Base-by-base conservation (phyloP, 2,888 invertebrate species). In the Archips crataeganus region DNA sequence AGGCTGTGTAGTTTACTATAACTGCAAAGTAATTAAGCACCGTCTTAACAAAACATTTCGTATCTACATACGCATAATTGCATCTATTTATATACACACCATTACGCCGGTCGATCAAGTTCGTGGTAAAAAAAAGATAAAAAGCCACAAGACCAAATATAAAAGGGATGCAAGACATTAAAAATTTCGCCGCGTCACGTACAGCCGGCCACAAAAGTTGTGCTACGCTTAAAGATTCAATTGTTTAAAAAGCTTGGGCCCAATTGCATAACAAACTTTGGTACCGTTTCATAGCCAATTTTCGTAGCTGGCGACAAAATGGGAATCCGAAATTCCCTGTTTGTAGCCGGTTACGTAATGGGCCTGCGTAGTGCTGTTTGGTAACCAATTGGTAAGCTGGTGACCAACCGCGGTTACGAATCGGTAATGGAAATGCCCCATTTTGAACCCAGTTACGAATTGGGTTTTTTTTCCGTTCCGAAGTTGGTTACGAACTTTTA, bases 31-130 rank as follows among this genome's bases (percentile, higher is more conserved):
- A 6, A 39, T 39, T 39, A 39, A 36, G 6, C 10, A n/a, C 23
- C 54, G 23, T 23, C 23, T 3, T 23, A 23, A 54, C 8, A 54
- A 54, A 9, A 54, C 10, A 32, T 54, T 23, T 15, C n/a, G 13
- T 54, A 54, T 54, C 57, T 57, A 57, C 0, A 36, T 64, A 63
- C 49, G 69, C 59, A 45, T 54, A 69, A 74, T 74, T 74, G 69
- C 49, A 60, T 64, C 64, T 51, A 60, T 39, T 74, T 69, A 60
- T 36, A 39, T 45, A 42, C 60, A 70, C 64, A 13, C 64, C 64
- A 74, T 74, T 74, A 69, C 47, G 15, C 34, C 39, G 13, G 59
- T 65, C 69, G 67, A 74, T 74, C 69, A 74, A 64, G 42, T 8
- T 23, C 49, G 59, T 23, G 39, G 61, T 62, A 13, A 68, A 68